Evolutionary conservation across 1,140 invertebrate species (phyloP).

Genomic region (Dinoponera quadriceps): DNA sequence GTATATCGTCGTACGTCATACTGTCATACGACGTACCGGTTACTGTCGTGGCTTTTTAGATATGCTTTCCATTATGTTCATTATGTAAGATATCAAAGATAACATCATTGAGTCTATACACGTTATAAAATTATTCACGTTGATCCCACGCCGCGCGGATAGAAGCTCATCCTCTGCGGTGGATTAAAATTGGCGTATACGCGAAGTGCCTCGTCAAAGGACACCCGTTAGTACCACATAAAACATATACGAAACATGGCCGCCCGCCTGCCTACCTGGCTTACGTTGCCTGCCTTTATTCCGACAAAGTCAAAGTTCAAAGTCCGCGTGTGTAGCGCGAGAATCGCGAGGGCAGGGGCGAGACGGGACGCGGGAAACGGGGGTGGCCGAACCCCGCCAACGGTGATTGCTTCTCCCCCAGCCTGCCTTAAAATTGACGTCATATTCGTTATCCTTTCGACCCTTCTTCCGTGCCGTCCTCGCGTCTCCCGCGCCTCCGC

Average conservation of each 20-base stretch:
- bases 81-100: neutral
- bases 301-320: conserved; percentile 77
- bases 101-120: conserved; percentile 10
- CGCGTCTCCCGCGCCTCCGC: conserved; percentile 69
- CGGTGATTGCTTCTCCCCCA: conserved; percentile 82
- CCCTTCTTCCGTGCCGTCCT: conserved; percentile 80
- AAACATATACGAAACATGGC: conserved; percentile 67
- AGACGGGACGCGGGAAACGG: conserved; percentile 30
- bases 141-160: conserved; percentile 28
- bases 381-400: conserved; percentile 73
- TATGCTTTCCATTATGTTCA: neutral
- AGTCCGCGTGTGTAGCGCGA: conserved; percentile 75
- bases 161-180: conserved; percentile 55
- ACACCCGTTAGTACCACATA: conserved; percentile 69
- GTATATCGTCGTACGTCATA: too few relatives aligned
- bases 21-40: neutral
- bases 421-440: conserved; percentile 84
- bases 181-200: conserved; percentile 59
- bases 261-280: conserved; percentile 70
- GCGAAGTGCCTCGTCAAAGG: conserved; percentile 66
- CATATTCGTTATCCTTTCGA: conserved; percentile 85
- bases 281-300: conserved; percentile 73
- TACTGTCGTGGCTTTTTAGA: neutral
- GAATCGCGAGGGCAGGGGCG: conserved; percentile 60
- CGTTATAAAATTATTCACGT: conserved; percentile 49